Conservation (phyloP, 2,888 invertebrate species). For the Diogma glabrata region DNA sequence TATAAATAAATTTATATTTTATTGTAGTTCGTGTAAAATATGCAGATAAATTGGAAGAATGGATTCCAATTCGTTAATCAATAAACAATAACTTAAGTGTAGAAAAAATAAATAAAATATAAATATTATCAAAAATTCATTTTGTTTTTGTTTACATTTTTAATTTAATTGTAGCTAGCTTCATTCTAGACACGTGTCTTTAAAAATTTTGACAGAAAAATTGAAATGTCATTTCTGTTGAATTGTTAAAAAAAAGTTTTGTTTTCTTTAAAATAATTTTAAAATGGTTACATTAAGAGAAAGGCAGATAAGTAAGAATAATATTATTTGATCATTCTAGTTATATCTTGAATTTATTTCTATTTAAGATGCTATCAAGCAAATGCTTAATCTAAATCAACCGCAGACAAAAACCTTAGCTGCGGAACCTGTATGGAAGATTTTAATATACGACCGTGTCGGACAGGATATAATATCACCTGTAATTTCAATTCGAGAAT, state of each 20-base stretch:
- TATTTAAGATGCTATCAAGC: slow-evolving; percentile 74
- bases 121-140: neutral
- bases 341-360: slow-evolving; percentile 12
- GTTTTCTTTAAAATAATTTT: slow-evolving; percentile 13
- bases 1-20: slow-evolving; percentile 19
- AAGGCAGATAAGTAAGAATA: slow-evolving; percentile 56
- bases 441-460: slow-evolving; percentile 87
- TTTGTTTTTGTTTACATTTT: slow-evolving; percentile 4
- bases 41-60: slow-evolving; percentile 47
- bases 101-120: neutral
- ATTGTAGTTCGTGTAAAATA: slow-evolving; percentile 50
- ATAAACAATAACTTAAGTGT: neutral
- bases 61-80: slow-evolving; percentile 50
- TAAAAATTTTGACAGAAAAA: slow-evolving; percentile 7
- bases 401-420: slow-evolving; percentile 61
- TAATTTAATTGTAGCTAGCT: neutral
- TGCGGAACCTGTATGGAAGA: slow-evolving; percentile 90
- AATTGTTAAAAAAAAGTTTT: neutral
- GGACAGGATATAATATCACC: slow-evolving; percentile 99
- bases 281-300: slow-evolving; percentile 55
- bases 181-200: slow-evolving; percentile 9
- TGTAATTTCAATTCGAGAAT: slow-evolving; percentile 86
- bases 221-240: neutral
- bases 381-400: slow-evolving; percentile 90
- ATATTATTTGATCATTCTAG: neutral